Percentiles rank a stretch among this genome's conserved stretches.
Conservation (phyloP, 2,797 vertebrate species). For the Naso thynnoides region DNA sequence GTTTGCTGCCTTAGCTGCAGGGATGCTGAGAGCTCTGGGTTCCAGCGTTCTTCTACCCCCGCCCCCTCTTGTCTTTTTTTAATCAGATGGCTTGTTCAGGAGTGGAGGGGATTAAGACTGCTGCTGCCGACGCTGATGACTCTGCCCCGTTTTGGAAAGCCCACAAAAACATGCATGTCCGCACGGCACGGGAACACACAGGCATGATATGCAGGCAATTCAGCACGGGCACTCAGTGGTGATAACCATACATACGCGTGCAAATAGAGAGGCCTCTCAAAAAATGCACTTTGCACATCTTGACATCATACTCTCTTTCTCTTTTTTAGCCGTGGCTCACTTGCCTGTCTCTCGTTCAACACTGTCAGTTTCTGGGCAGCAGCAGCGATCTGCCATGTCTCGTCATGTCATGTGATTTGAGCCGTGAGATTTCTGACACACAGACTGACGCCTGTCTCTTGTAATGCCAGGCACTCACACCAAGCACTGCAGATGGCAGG, state of each 20-base stretch:
- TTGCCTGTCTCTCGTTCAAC: conserved; percentile 36
- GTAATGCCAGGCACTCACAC: conserved; percentile 60
- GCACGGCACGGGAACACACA: not conserved
- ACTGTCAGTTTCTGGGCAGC: conserved; percentile 60
- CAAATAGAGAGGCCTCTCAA: conserved; percentile 1
- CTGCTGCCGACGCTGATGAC: conserved; percentile 58
- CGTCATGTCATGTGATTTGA: conserved; percentile 59
- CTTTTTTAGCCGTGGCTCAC: conserved; percentile 10
- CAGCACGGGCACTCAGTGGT: not conserved
- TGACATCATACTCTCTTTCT: not conserved
- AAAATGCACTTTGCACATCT: not conserved
- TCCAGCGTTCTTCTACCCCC: conserved; percentile 50
- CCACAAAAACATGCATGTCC: conserved; percentile 39
- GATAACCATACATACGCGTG: conserved; percentile 13
- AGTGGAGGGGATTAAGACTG: conserved; percentile 75
- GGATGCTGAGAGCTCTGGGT: conserved; percentile 65
- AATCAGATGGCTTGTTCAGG: conserved; percentile 80
- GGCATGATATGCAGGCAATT: not conserved
- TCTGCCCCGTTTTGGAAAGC: conserved; percentile 68
- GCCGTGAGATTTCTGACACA: conserved; percentile 64
- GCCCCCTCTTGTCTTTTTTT: conserved; percentile 67
- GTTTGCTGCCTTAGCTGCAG: conserved; percentile 72
- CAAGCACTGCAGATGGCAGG: conserved; percentile 46
- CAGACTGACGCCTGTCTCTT: conserved; percentile 59
- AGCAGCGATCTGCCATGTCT: conserved; percentile 62